Percentiles rank a stretch among this genome's conserved stretches.
These are phyloP conservation scores for Tragopan temminckii DNA, from an alignment of 2,797 vertebrate species.

Conservation along the genomic window DNA sequence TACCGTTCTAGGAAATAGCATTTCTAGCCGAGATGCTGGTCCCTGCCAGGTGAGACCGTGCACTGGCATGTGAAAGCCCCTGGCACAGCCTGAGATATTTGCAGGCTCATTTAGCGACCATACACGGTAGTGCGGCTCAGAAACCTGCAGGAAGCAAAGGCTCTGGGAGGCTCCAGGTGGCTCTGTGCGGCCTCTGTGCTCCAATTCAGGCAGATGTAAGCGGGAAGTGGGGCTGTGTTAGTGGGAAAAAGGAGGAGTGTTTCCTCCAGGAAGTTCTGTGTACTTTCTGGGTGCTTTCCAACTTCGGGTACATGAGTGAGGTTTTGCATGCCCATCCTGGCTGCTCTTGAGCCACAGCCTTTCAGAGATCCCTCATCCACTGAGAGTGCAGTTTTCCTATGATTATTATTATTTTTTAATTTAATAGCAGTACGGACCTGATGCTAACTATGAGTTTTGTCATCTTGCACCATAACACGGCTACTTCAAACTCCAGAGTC, in stretches of 20 bases:
- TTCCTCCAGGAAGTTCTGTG: neutral
- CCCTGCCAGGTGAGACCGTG: neutral
- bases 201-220: neutral
- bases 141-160: neutral
- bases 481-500: neutral
- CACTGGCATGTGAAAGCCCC: accelerated
- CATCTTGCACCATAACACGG: neutral
- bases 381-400: neutral
- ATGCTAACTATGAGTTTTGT: neutral
- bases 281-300: neutral
- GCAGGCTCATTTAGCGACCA: neutral
- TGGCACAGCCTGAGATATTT: accelerated
- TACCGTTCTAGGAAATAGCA: neutral
- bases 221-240: neutral
- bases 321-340: neutral
- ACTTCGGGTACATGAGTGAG: neutral
- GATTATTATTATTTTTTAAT: neutral
- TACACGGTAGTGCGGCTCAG: accelerated
- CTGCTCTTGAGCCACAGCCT: neutral
- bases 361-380: neutral
- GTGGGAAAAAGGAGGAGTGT: neutral
- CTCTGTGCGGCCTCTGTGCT: neutral
- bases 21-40: neutral
- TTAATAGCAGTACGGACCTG: neutral
- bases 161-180: neutral